Conservation (phyloP, 2,797 vertebrate species). For the Falco novaeseelandiae region DNA sequence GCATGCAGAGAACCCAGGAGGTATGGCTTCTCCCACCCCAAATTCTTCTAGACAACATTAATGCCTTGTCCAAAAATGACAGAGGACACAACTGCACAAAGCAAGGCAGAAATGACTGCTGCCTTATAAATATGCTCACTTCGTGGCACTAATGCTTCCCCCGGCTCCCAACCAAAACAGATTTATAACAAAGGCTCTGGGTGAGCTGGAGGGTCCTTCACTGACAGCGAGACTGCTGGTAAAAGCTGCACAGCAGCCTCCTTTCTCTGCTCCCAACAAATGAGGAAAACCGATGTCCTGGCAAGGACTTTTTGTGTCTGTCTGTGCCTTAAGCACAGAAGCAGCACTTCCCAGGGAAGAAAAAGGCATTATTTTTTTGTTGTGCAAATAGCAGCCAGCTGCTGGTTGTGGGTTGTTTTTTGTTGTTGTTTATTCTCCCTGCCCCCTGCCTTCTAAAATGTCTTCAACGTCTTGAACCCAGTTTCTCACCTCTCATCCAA, state of each 20-base stretch:
- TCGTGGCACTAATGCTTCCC: not conserved
- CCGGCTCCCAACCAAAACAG: not conserved
- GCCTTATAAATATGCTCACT: not conserved
- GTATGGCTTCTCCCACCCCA: not conserved
- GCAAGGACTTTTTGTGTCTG: slow-evolving; percentile 60
- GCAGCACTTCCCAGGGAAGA: slow-evolving; percentile 31
- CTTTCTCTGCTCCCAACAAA: slow-evolving; percentile 56
- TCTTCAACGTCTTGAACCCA: not conserved
- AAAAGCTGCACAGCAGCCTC: slow-evolving; percentile 10
- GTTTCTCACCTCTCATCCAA: not conserved
- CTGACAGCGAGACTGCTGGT: not conserved
- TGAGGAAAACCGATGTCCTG: slow-evolving; percentile 69
- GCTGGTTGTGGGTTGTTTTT: not conserved
- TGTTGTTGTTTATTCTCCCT: not conserved
- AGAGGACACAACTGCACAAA: not conserved
- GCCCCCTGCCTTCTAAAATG: not conserved
- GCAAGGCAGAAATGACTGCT: not conserved
- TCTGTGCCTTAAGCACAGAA: slow-evolving; percentile 60
- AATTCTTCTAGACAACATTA: not conserved
- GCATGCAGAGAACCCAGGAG: not conserved
- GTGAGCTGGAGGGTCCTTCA: not conserved
- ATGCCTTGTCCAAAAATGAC: not conserved
- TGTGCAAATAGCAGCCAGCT: slow-evolving; percentile 33
- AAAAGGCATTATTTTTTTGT: not conserved
- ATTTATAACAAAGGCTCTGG: not conserved